These are phyloP conservation scores for Gymnoscopelus braueri DNA, from an alignment of 2,797 vertebrate genomes.

Conservation along the genomic window DNA sequence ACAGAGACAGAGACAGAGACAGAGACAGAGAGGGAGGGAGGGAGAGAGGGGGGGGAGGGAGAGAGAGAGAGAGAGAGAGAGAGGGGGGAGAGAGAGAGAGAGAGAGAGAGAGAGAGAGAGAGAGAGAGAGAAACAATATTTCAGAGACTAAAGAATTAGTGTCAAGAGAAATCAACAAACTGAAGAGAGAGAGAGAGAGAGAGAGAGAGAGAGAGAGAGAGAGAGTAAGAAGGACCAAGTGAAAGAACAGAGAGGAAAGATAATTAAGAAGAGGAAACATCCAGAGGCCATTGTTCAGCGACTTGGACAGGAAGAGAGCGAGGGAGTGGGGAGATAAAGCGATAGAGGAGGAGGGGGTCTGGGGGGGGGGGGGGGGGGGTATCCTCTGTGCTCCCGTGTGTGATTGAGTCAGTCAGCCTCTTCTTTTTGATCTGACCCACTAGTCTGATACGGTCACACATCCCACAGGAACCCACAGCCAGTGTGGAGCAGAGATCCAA, in stretches of 20 bases:
- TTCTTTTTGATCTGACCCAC: constrained; percentile 7
- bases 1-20: too few species aligned
- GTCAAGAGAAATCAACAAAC: too few species aligned
- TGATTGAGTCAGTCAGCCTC: constrained; percentile 25
- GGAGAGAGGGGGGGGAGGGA: too few species aligned
- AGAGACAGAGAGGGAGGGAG: too few species aligned
- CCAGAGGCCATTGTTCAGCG: constrained; percentile 21
- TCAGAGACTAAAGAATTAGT: too few species aligned
- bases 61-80: too few species aligned
- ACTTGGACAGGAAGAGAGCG: background rate
- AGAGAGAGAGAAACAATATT: too few species aligned
- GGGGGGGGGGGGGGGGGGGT: constrained; percentile 19
- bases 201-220: constrained; percentile 30
- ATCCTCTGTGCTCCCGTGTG: constrained; percentile 27
- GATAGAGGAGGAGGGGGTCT: constrained; percentile 10
- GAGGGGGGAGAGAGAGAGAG: too few species aligned
- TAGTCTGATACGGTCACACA: background rate
- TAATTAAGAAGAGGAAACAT: background rate
- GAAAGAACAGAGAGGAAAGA: constrained; percentile 6
- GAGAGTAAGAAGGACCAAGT: constrained; percentile 1
- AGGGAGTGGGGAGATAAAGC: constrained; percentile 19
- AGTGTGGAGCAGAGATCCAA: constrained; percentile 7
- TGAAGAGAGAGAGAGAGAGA: background rate
- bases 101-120: too few species aligned
- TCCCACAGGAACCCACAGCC: constrained; percentile 1